These are phyloP conservation scores for Orgyia antiqua DNA, from an alignment of 2,888 invertebrate genomes.

Conservation along the genomic window DNA sequence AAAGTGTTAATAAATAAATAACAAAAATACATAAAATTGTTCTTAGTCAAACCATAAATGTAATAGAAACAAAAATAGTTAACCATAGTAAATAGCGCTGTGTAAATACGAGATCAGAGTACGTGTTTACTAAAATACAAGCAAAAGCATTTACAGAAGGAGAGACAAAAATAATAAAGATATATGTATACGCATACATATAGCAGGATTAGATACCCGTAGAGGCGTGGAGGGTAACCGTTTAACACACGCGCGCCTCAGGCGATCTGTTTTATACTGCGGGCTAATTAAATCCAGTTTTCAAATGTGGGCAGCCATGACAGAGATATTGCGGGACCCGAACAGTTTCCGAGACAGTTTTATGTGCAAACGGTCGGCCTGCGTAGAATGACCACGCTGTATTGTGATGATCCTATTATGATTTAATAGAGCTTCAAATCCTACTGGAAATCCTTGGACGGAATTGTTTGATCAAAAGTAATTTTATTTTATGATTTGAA, in stretches of 20 bases:
- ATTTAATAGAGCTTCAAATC: constrained; percentile 12
- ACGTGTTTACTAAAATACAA: too few species aligned
- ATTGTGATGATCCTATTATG: constrained; percentile 15
- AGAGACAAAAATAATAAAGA: too few species aligned
- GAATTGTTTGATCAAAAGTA: constrained; percentile 3
- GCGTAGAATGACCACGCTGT: constrained; percentile 10
- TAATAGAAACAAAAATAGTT: too few species aligned
- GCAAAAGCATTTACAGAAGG: too few species aligned
- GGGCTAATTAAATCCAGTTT: constrained; percentile 62
- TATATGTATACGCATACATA: too few species aligned
- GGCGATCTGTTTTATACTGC: constrained; percentile 36
- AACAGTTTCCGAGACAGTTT: constrained; percentile 18
- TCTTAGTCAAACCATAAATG: too few species aligned
- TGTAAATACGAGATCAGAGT: too few species aligned
- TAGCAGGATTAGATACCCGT: constrained; percentile 19
- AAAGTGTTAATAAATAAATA: too few species aligned
- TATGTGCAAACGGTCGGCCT: constrained; percentile 19
- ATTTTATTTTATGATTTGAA: constrained; percentile 1
- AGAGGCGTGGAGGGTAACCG: constrained; percentile 24
- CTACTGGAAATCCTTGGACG: constrained; percentile 8
- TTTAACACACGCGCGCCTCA: constrained; percentile 27
- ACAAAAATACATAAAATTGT: too few species aligned
- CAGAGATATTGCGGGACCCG: constrained; percentile 39
- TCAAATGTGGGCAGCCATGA: constrained; percentile 51
- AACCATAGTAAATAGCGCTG: too few species aligned